Evolutionary conservation across 2,888 invertebrate genomes (phyloP), one percentile per base, ranked within the genome.

Genomic region (Diarsia brunnea): DNA sequence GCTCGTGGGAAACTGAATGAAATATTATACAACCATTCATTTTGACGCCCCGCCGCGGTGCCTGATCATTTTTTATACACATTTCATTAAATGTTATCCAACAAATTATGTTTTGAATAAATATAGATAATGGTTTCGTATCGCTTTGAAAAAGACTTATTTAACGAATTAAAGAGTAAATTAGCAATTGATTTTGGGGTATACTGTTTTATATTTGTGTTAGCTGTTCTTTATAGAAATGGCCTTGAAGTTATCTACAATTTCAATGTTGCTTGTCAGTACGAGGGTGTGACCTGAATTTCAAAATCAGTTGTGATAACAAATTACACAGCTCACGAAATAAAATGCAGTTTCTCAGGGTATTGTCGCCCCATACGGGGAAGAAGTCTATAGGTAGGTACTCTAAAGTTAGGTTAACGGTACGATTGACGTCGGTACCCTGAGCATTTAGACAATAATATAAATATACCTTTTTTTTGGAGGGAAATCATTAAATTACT

Each of bases 11-110:
- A 43, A 27, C 63, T 21, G 73, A 61, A 24, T 83, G 79, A 86
- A 76, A 86, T 79, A 84, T 83, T 67, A 66, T 21, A n/a, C 60
- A 12, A 53, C 58, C 71, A 70, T 79, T 79, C 51, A 69, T 76
- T 70, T 53, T 66, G 66, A 73, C 70, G 73, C 60, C 60, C 67
- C 63, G 19, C 24, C 3, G 55, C 27, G 45, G 2, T 11, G 10
- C 64, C 66, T 72, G 19, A 60, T 58, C 19, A 63, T 74, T 76
- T 78, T 64, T 51, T 27, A 24, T 49, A n/a, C 51, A 14, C 4
- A 24, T 49, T 83, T 67, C 38, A 82, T 58, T 43, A 43, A 73
- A 55, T 47, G 11, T 27, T 67, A 68, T 66, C 45, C 68, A 19
- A 27, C 4, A 47, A 66, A 64, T 64, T 49, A 55, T 76, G 68